These are phyloP conservation scores for Marmota monax DNA, from an alignment of 2,113 vertebrate genomes.

Conservation along the genomic window DNA sequence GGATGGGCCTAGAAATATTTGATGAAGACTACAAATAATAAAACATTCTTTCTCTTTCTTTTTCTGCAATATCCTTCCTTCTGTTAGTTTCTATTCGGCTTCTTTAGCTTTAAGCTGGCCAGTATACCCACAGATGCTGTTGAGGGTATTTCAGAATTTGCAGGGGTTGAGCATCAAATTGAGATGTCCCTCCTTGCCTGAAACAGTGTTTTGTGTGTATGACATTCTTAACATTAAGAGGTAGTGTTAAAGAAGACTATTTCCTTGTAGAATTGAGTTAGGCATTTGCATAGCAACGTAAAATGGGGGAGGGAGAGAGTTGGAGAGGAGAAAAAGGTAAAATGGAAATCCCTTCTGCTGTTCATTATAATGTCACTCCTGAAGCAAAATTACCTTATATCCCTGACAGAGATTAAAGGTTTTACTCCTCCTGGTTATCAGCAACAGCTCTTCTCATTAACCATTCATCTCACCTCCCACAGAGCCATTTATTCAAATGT, in stretches of 20 bases:
- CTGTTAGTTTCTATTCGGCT: neutral
- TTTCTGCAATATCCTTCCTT: neutral
- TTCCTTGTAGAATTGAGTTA: constrained; percentile 27
- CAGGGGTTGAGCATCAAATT: neutral
- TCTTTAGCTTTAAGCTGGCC: neutral
- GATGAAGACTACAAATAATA: neutral
- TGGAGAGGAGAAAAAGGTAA: neutral
- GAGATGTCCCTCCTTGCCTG: neutral
- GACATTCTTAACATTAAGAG: neutral
- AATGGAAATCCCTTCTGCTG: constrained; percentile 65
- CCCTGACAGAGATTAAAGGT: constrained; percentile 72
- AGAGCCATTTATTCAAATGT: constrained; percentile 69
- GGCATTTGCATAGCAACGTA: constrained; percentile 23
- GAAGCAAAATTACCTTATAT: constrained; percentile 63
- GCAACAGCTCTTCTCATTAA: constrained; percentile 71
- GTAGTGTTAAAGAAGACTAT: neutral
- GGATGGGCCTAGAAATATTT: neutral
- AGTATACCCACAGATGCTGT: neutral
- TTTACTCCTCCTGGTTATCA: constrained; percentile 66
- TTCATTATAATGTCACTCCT: constrained; percentile 73
- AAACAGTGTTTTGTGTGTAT: neutral
- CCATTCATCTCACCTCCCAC: constrained; percentile 46
- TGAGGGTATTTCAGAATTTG: neutral
- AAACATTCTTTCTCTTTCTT: neutral
- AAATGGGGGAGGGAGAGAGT: neutral